Evolutionary conservation across 2,113 vertebrate genomes (phyloP).

Genomic region (Morone saxatilis): DNA sequence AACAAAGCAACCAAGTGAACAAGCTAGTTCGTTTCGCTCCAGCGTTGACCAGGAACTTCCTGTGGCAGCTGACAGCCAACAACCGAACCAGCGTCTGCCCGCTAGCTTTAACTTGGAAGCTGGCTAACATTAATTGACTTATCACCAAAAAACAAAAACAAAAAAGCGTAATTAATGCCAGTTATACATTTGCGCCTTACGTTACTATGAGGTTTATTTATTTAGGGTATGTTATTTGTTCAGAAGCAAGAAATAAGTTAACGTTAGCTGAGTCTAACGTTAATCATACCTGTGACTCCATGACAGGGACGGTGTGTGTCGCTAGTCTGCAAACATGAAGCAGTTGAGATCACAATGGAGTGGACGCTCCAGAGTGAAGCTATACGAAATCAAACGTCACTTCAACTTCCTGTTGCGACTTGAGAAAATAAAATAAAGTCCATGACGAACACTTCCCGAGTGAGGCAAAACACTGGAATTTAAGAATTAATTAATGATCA

Average conservation of each 20-base stretch:
- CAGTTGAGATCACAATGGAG: slow-evolving; percentile 9
- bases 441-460: neutral
- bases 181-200: neutral
- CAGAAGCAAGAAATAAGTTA: neutral
- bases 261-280: neutral
- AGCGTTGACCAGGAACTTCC: slow-evolving; percentile 56
- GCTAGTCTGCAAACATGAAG: neutral
- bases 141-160: neutral
- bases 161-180: neutral
- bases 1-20: neutral
- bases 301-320: slow-evolving; percentile 14
- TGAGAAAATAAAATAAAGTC: slow-evolving; percentile 15
- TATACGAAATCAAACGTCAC: neutral
- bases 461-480: neutral
- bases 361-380: too few species aligned
- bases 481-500: rapidly evolving
- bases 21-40: neutral
- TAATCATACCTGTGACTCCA: slow-evolving; percentile 69
- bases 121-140: neutral
- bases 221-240: rapidly evolving
- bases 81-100: neutral
- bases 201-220: neutral
- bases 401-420: slow-evolving; percentile 26
- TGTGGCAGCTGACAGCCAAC: slow-evolving; percentile 20
- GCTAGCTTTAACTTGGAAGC: slow-evolving; percentile 60